Evolutionary conservation across 2,797 vertebrate species (phyloP), one percentile per base, ranked within the genome.

Genomic region (Poeciliopsis turneri): DNA sequence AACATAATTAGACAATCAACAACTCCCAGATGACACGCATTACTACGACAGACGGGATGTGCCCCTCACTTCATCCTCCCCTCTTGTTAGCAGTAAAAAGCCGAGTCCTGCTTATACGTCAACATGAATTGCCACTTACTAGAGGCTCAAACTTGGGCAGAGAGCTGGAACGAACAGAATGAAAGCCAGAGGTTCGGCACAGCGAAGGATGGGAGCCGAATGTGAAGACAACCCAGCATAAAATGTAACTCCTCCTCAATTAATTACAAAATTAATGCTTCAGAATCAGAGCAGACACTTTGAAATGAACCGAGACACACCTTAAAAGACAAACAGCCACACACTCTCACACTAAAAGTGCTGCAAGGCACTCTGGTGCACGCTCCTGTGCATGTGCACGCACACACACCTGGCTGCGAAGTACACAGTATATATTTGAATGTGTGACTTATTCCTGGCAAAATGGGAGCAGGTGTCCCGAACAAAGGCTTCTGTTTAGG

Each of bases 1-100:
- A 86, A 93, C 94, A 93, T 94, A 93, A 94, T 95, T 94, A 95
- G 91, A 91, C 93, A 94, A 95, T 95, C 95, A 95, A 91, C 91
- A 89, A 88, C 70, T 92, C 93, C 92, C 92, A 78, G 83, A 68
- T 87, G 92, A 91, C 84, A 51, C 33, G 84, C 82, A 76, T 86
- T 87, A 87, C 88, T 82, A 85, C 70, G 49, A 91, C 87, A 86
- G 88, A 80, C 84, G 77, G 89, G 81, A 84, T 80, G 78, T n/a
- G 76, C 85, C 33, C 82, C 86, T 83, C 81, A 68, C 75, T 86
- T 86, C 84, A 84, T 87, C 86, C 85, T 79, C 79, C 75, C 18
- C 36, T 80, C 93, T 90, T 43, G 39, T 91, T 85, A 87, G 82
- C 84, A 45, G 84, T 76, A 69, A 85, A 79, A 45, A 91, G 82